Percentiles rank a stretch among this genome's conserved stretches.
Evolutionary conservation across 2,113 vertebrate genomes (phyloP).

Genomic region (Ginglymostoma cirratum): DNA sequence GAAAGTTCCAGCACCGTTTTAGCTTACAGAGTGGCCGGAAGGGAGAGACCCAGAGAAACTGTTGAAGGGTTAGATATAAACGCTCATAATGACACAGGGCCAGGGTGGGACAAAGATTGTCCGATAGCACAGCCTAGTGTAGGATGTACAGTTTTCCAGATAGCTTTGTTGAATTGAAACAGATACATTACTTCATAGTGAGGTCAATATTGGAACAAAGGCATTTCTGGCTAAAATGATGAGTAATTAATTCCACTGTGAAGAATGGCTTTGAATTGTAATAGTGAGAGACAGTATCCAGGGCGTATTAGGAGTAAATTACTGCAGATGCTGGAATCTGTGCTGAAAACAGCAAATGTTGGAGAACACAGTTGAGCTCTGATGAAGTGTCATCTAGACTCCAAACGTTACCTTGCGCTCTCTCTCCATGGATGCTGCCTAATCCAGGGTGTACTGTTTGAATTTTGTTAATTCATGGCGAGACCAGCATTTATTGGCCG

Average conservation of each 20-base stretch:
- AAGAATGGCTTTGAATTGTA: background rate
- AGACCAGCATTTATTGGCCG: no score
- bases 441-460: background rate
- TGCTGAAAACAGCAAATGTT: no score
- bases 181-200: background rate
- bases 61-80: conserved; percentile 34
- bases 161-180: background rate
- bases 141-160: background rate
- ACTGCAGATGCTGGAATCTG: no score
- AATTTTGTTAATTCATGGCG: background rate
- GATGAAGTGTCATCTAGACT: no score
- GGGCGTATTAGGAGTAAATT: background rate
- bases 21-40: conserved; percentile 44
- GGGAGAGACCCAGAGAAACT: conserved; percentile 41
- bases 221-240: background rate
- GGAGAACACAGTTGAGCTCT: no score
- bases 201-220: background rate
- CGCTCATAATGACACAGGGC: conserved; percentile 40
- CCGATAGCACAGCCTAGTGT: conserved; percentile 7
- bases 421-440: no score
- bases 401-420: no score
- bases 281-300: background rate
- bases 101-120: conserved; percentile 39
- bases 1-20: conserved; percentile 39
- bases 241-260: background rate